A percentile compares a stretch with the other conserved stretches of the same genome.
These are phyloP conservation scores for Drosophila repleta DNA, from an alignment of 1,140 invertebrate genomes.

Conservation along the genomic window DNA sequence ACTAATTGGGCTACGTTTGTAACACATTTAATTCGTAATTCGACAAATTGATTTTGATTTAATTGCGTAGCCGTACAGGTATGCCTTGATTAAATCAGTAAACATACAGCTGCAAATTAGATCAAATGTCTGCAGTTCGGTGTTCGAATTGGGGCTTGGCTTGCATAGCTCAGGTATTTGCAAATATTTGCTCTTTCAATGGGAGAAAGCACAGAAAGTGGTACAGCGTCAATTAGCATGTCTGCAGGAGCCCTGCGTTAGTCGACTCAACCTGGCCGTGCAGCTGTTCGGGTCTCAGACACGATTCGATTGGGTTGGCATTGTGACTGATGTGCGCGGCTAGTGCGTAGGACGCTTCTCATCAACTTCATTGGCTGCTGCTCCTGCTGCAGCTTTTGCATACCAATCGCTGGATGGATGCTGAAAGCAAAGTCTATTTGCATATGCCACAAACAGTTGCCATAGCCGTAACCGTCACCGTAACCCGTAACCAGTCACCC, in stretches of 20 bases:
- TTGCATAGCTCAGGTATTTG: neutral
- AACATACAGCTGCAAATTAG: neutral
- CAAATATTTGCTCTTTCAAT: constrained; percentile 33
- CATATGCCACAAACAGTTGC: constrained; percentile 43
- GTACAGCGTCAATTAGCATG: constrained; percentile 33
- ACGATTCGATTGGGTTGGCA: neutral
- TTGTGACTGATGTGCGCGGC: constrained; percentile 19
- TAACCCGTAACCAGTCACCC: neutral
- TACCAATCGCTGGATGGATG: constrained; percentile 34
- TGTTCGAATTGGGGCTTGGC: neutral
- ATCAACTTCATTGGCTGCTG: constrained; percentile 14
- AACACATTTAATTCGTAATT: neutral
- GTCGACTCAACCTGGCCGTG: neutral
- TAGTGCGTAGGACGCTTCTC: constrained; percentile 26
- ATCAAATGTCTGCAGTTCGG: neutral
- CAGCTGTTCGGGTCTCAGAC: neutral
- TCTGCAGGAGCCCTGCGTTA: constrained; percentile 5
- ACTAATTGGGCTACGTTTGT: constrained; percentile 36
- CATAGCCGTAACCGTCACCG: constrained; percentile 4
- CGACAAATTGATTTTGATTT: too few relatives aligned
- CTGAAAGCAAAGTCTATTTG: constrained; percentile 35
- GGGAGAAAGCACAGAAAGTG: constrained; percentile 1
- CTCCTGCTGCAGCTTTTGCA: constrained; percentile 32
- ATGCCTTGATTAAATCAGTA: neutral
- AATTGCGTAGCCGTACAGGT: neutral